These are phyloP conservation scores for Crenichthys baileyi DNA, from an alignment of 2,797 vertebrate genomes.

Conservation along the genomic window DNA sequence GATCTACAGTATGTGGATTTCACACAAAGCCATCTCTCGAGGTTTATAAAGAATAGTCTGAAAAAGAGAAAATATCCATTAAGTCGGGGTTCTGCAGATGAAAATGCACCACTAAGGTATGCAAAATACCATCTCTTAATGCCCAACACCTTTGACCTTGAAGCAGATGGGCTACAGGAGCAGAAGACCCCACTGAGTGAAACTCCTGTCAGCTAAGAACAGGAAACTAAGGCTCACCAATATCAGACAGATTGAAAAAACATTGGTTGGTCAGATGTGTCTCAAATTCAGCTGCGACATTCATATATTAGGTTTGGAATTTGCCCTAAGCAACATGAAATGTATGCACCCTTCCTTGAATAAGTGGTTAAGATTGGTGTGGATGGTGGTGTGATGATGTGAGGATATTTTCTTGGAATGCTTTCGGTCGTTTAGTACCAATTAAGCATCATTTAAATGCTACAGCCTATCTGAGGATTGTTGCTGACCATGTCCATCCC, in stretches of 20 bases:
- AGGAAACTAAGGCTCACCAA: not conserved
- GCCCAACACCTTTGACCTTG: not conserved
- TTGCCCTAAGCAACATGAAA: too few relatives aligned
- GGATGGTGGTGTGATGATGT: too few relatives aligned
- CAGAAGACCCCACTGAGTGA: not conserved
- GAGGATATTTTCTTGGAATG: too few relatives aligned
- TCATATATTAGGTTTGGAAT: not conserved
- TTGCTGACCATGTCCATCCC: too few relatives aligned
- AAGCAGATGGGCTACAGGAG: too few relatives aligned
- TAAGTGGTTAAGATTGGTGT: too few relatives aligned
- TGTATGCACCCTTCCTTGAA: too few relatives aligned
- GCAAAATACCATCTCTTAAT: not conserved
- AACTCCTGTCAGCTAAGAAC: not conserved
- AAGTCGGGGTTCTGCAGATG: not conserved
- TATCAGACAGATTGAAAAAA: not conserved
- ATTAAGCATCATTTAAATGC: too few relatives aligned
- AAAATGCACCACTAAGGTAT: not conserved
- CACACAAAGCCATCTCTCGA: not conserved
- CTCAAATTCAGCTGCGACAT: not conserved
- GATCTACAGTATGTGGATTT: not conserved
- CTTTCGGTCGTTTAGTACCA: too few relatives aligned
- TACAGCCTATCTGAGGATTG: too few relatives aligned
- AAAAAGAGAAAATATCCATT: not conserved
- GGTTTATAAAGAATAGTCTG: not conserved
- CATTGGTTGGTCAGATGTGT: not conserved